Evolutionary conservation across 2,797 vertebrate genomes (phyloP).

Genomic region (Pristis pectinata): DNA sequence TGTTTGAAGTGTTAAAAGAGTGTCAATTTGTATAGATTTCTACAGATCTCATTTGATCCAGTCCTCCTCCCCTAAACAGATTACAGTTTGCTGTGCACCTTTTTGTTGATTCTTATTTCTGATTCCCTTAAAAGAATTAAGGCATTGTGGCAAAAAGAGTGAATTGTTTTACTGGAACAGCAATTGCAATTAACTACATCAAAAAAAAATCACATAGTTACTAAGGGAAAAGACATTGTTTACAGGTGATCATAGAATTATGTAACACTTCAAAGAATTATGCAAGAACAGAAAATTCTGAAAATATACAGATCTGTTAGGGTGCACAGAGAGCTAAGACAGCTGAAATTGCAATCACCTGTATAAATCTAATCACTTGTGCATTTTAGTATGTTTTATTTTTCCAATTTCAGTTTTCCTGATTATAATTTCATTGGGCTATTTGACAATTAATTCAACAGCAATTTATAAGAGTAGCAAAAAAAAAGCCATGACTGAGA

Average conservation of each 20-base stretch:
- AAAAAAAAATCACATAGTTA: background rate
- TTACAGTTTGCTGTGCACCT: background rate
- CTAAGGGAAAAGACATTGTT: background rate
- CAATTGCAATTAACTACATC: background rate
- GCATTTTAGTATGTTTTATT: background rate
- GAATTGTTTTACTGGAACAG: background rate
- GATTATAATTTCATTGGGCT: background rate
- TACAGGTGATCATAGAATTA: background rate
- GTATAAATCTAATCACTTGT: background rate
- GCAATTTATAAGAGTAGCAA: background rate
- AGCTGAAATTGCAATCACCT: background rate
- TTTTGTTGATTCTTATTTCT: background rate
- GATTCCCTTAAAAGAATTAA: background rate
- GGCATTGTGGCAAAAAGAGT: background rate
- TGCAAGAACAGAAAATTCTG: background rate
- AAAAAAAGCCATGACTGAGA: background rate
- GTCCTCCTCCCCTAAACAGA: background rate
- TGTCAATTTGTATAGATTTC: background rate
- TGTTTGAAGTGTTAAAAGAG: background rate
- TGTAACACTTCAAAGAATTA: no score
- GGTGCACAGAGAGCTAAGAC: background rate
- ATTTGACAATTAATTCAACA: background rate
- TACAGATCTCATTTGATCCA: background rate
- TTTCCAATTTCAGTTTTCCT: background rate
- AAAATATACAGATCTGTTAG: background rate